A percentile compares a stretch with the other conserved stretches of the same genome.
phyloP scores from a whole-genome alignment of 2,113 vertebrate species.

The Melanocharis versteri region DNA sequence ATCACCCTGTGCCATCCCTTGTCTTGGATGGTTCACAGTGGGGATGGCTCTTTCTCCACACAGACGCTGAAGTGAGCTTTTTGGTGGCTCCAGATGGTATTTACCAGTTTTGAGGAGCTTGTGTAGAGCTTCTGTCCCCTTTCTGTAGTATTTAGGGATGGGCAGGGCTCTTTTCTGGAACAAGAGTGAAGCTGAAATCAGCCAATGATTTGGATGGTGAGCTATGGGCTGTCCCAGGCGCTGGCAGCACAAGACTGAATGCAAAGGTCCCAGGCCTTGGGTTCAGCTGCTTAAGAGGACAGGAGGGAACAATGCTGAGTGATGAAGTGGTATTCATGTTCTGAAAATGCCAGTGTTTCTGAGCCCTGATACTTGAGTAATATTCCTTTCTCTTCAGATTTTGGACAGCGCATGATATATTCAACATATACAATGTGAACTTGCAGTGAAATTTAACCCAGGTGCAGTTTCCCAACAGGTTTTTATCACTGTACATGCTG shows the following conservation, averaged over 20 bases:
- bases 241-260: not conserved
- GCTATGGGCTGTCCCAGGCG: not conserved
- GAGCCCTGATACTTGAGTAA: not conserved
- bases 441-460: not conserved
- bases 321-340: not conserved
- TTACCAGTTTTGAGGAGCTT: not conserved
- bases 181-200: not conserved
- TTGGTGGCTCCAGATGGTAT: not conserved
- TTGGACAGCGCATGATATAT: not conserved
- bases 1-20: not conserved
- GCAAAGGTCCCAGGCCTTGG: not conserved
- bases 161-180: not conserved
- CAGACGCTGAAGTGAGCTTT: not conserved
- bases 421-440: not conserved
- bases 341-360: not conserved
- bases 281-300: not conserved
- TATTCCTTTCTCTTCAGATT: not conserved
- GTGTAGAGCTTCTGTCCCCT: not conserved
- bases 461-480: not conserved
- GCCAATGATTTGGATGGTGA: not conserved
- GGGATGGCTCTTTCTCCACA: not conserved
- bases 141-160: not conserved
- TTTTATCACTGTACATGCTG: not conserved
- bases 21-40: not conserved
- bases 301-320: not conserved